phyloP scores from a whole-genome alignment of 2,888 invertebrate species.

The Petrolisthes cinctipes region DNA sequence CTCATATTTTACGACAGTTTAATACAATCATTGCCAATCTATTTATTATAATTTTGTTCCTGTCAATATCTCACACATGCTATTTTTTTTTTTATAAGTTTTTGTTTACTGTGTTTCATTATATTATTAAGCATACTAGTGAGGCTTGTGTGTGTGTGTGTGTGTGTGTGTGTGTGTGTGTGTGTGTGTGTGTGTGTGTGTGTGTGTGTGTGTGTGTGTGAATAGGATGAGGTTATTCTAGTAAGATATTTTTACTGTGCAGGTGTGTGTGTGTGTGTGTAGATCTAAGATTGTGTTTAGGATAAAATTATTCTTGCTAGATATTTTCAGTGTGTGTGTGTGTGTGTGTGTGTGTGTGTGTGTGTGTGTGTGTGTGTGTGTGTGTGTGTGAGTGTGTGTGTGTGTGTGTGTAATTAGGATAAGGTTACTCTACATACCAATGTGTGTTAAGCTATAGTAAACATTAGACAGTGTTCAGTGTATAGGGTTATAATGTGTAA shows the following conservation, averaged over 20 bases:
- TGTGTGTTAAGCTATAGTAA: no score
- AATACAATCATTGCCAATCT: neutral
- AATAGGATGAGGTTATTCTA: no score
- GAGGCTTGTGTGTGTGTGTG: neutral
- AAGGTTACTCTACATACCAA: neutral
- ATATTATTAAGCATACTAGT: neutral
- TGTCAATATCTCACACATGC: no score
- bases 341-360: neutral
- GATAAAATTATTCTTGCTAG: no score
- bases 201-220: neutral
- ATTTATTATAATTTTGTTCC: no score
- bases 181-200: conserved; percentile 6
- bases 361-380: conserved; percentile 6
- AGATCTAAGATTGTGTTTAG: no score
- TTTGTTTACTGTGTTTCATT: neutral
- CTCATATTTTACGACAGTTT: neutral
- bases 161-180: neutral
- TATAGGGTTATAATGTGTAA: no score
- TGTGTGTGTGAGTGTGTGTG: conserved; percentile 3
- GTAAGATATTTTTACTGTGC: no score
- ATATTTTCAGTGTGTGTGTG: neutral
- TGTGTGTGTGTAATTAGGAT: neutral
- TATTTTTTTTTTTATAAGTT: neutral
- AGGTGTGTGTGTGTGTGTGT: no score
- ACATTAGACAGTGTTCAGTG: no score